A percentile compares a stretch with the other conserved stretches of the same genome.
phyloP scores from a whole-genome alignment of 2,113 vertebrate species.

The Lichenostomus cassidix region DNA sequence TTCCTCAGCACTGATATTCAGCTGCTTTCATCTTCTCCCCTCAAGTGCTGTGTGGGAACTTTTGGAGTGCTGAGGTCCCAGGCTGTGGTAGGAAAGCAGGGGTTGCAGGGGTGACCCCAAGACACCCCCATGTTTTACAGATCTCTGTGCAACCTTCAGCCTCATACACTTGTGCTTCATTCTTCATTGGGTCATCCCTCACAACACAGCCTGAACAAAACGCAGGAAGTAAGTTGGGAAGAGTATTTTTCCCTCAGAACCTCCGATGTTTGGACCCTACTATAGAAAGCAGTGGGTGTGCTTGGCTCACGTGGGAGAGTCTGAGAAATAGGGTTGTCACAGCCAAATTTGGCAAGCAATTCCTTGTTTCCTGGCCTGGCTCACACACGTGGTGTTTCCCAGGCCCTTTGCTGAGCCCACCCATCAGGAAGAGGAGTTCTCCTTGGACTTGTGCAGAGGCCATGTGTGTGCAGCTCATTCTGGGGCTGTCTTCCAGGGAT shows the following conservation, averaged over 20 bases:
- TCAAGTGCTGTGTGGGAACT: not conserved
- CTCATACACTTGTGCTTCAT: not conserved
- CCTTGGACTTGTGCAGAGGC: not conserved
- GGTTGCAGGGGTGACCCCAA: not conserved
- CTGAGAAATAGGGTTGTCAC: not conserved
- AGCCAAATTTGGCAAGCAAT: not conserved
- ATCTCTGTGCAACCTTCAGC: not conserved
- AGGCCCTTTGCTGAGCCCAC: not conserved
- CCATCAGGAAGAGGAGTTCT: not conserved
- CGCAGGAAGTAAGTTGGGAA: not conserved
- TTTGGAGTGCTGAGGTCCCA: not conserved
- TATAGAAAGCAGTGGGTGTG: not conserved
- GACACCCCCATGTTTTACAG: not conserved
- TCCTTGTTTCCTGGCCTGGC: not conserved
- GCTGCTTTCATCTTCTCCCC: not conserved
- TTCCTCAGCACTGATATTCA: not conserved
- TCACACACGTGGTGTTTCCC: not conserved
- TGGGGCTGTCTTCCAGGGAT: not conserved
- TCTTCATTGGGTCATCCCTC: not conserved
- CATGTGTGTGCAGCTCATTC: not conserved
- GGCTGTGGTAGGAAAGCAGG: not conserved
- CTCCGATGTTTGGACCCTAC: not conserved
- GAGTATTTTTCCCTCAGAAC: not conserved
- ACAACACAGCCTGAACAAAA: not conserved
- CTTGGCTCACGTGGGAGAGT: not conserved